Percentiles rank a stretch among this genome's conserved stretches.
Conservation (phyloP, 2,888 invertebrate genomes). For the Scaeva pyrastri region DNA sequence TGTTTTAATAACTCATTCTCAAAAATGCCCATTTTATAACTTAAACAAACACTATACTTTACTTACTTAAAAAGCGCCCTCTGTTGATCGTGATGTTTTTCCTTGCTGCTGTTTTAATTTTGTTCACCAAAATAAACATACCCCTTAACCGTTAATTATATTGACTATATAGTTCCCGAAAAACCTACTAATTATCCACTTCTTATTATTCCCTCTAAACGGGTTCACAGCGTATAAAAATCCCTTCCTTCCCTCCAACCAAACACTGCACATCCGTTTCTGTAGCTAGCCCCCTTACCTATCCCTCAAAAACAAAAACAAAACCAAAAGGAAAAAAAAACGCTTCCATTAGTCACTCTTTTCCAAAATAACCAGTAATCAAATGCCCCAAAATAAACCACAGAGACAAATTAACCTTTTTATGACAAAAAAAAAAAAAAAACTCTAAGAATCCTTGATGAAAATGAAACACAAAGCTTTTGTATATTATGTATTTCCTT, state of each 20-base stretch:
- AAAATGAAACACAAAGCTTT: conserved; percentile 11
- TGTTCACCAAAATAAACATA: not conserved
- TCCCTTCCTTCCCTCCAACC: not conserved
- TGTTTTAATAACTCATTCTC: not conserved
- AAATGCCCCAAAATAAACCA: conserved; percentile 34
- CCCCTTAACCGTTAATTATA: not conserved
- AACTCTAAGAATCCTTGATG: not conserved
- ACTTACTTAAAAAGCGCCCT: not conserved
- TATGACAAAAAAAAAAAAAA: conserved; percentile 19
- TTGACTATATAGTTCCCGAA: conserved; percentile 3
- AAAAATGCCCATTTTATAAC: too few relatives aligned
- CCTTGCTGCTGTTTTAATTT: not conserved
- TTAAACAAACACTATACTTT: too few relatives aligned
- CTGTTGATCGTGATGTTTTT: not conserved
- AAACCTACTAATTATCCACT: not conserved
- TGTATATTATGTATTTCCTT: too few relatives aligned
- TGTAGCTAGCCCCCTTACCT: too few relatives aligned
- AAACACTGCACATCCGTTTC: not conserved
- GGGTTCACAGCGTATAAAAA: not conserved
- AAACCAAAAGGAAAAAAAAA: not conserved
- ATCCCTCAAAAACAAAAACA: not conserved
- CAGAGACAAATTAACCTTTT: conserved; percentile 38
- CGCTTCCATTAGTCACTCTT: not conserved
- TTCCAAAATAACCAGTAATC: conserved; percentile 32
- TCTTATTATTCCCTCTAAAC: not conserved